Evolutionary conservation across 2,113 vertebrate genomes (phyloP).

Genomic region (Erpornis zantholeuca): DNA sequence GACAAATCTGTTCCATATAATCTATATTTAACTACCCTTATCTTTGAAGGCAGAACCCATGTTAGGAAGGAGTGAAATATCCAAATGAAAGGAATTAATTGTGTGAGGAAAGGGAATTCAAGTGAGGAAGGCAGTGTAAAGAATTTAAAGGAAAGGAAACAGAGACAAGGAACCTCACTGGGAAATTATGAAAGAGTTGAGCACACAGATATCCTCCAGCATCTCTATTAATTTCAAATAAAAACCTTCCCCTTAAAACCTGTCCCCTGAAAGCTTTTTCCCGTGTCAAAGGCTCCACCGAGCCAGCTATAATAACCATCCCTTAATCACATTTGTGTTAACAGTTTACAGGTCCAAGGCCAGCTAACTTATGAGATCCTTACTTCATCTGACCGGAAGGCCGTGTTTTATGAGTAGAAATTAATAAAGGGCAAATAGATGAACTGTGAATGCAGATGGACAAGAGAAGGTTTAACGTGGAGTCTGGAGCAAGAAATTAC

Average conservation of each 20-base stretch:
- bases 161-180: not conserved
- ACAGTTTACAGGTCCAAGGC: not conserved
- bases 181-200: not conserved
- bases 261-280: not conserved
- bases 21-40: not conserved
- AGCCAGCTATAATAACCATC: not conserved
- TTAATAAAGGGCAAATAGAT: not conserved
- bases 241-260: not conserved
- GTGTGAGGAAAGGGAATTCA: conserved; percentile 11
- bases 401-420: not conserved
- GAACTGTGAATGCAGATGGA: not conserved
- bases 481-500: no score
- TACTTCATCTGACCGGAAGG: not conserved
- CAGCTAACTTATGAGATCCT: not conserved
- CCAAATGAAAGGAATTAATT: not conserved
- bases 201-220: not conserved
- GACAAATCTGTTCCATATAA: conserved; percentile 19
- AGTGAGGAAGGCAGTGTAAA: not conserved
- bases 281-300: not conserved
- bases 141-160: not conserved
- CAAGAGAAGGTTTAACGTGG: not conserved
- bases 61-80: not conserved
- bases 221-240: not conserved
- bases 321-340: not conserved
- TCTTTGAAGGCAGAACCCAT: not conserved